A percentile compares a stretch with the other conserved stretches of the same genome.
These are phyloP conservation scores for Corvus hawaiiensis DNA, from an alignment of 2,113 vertebrate species.

Conservation along the genomic window DNA sequence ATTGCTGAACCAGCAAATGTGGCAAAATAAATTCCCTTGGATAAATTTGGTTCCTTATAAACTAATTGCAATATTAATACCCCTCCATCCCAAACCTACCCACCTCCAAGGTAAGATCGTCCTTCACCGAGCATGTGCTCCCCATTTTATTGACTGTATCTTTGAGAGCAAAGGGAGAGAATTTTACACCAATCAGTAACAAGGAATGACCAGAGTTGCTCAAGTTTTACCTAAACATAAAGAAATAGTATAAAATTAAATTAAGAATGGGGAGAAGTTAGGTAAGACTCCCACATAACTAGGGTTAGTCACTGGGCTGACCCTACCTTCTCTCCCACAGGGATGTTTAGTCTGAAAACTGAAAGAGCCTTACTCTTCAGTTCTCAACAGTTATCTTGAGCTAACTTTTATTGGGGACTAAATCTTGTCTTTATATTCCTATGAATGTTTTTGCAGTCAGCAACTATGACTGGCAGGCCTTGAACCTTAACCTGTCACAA, in stretches of 20 bases:
- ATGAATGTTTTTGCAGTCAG: neutral
- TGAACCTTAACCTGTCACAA: neutral
- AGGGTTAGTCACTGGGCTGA: neutral
- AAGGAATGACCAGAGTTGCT: neutral
- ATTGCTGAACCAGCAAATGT: neutral
- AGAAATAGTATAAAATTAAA: neutral
- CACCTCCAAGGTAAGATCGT: neutral
- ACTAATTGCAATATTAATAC: too few species aligned
- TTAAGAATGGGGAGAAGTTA: neutral
- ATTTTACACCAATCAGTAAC: neutral
- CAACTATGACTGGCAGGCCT: neutral
- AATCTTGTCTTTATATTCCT: neutral
- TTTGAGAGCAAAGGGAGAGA: neutral
- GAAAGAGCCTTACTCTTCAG: neutral
- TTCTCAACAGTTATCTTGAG: neutral
- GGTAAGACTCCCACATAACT: neutral
- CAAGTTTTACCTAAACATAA: neutral
- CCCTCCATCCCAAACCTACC: neutral
- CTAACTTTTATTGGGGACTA: neutral
- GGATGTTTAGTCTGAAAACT: neutral
- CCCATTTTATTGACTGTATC: neutral
- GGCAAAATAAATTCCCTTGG: neutral
- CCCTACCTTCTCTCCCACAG: neutral
- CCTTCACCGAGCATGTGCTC: rapidly evolving
- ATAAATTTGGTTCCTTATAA: neutral